These are phyloP conservation scores for Monochamus saltuarius DNA, from an alignment of 1,140 invertebrate genomes.

Conservation along the genomic window DNA sequence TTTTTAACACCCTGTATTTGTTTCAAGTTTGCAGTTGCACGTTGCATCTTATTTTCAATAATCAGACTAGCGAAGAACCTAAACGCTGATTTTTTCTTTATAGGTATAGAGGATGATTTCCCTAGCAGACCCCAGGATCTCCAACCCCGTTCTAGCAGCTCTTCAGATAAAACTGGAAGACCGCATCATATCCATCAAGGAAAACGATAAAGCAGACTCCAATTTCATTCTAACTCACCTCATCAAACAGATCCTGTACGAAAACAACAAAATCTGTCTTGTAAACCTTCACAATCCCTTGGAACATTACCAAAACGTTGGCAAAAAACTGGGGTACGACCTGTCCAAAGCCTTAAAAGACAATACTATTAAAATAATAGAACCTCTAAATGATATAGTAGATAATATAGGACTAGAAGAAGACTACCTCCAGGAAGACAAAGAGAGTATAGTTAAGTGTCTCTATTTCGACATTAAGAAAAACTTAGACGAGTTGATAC, in stretches of 20 bases:
- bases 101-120: slow-evolving; percentile 26
- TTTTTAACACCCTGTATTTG: no score
- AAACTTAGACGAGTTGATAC: slow-evolving; percentile 31
- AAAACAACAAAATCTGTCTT: slow-evolving; percentile 60
- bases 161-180: slow-evolving; percentile 39
- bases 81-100: slow-evolving; percentile 8
- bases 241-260: slow-evolving; percentile 57
- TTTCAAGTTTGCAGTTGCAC: no score
- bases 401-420: slow-evolving; percentile 48
- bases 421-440: slow-evolving; percentile 36
- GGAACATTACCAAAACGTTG: slow-evolving; percentile 69
- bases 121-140: slow-evolving; percentile 24
- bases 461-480: slow-evolving; percentile 41
- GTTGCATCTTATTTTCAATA: no score
- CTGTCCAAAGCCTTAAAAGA: slow-evolving; percentile 59
- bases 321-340: slow-evolving; percentile 72
- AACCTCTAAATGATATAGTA: slow-evolving; percentile 57
- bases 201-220: slow-evolving; percentile 66
- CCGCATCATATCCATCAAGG: slow-evolving; percentile 65
- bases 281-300: slow-evolving; percentile 69
- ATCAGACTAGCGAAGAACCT: no score
- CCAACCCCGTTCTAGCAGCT: slow-evolving; percentile 42
- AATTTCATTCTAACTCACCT: slow-evolving; percentile 68
- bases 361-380: slow-evolving; percentile 58
- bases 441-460: slow-evolving; percentile 44